These are phyloP conservation scores for Ivindomyrus marchei DNA, from an alignment of 2,113 vertebrate species.

Conservation along the genomic window DNA sequence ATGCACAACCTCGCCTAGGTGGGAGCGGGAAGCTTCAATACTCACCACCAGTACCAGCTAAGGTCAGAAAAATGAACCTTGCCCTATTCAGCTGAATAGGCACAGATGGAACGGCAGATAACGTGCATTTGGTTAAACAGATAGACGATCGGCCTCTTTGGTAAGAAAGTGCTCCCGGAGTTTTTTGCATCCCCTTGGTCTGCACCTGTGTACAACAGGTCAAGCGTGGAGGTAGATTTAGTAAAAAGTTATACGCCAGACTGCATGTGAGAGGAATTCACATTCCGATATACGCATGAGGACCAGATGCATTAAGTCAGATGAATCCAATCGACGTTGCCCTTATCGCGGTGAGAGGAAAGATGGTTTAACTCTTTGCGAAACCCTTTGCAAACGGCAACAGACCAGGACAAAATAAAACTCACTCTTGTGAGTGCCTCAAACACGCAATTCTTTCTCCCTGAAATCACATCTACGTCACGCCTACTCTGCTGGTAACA, in stretches of 20 bases:
- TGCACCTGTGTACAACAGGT: not conserved
- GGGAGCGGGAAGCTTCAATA: conserved; percentile 49
- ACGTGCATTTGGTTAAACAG: not conserved
- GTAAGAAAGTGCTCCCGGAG: not conserved
- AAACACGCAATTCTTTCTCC: not conserved
- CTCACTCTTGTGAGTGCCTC: not conserved
- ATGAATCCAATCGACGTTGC: not conserved
- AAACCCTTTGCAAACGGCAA: not conserved
- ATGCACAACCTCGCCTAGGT: conserved; percentile 30
- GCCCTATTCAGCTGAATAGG: not conserved
- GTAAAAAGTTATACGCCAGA: not conserved
- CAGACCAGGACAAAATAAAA: not conserved
- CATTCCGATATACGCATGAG: not conserved
- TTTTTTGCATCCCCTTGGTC: not conserved
- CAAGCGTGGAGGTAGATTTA: not conserved
- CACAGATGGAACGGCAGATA: not conserved
- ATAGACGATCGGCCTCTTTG: not conserved
- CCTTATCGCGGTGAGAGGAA: not conserved
- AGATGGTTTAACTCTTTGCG: not conserved
- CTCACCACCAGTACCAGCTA: conserved; percentile 28
- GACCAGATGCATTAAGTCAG: not conserved
- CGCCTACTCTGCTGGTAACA: not conserved
- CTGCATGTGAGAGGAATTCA: not conserved
- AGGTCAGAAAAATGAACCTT: not conserved
- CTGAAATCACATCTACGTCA: not conserved